Evolutionary conservation across 2,888 invertebrate genomes (phyloP).

Genomic region (Gnatocerus cornutus): DNA sequence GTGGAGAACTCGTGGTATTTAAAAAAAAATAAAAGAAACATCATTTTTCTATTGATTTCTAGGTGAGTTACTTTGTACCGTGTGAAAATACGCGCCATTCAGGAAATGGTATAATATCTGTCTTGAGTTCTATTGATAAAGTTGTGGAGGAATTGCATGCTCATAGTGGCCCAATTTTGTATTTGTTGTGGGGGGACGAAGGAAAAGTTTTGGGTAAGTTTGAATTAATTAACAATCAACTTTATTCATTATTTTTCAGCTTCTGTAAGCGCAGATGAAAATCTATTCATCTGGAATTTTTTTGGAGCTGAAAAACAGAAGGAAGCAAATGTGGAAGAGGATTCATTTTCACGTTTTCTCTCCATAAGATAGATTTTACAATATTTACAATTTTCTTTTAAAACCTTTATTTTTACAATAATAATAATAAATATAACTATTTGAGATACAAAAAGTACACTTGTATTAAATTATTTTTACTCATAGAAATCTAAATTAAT

Average conservation of each 20-base stretch:
- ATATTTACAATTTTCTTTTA: too few species aligned
- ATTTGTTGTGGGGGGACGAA: slow-evolving; percentile 25
- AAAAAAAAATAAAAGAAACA: background rate
- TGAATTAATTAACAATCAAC: too few species aligned
- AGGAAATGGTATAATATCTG: slow-evolving; percentile 8
- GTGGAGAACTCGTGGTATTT: slow-evolving; percentile 29
- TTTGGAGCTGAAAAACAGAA: slow-evolving; percentile 4
- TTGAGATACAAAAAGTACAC: too few species aligned
- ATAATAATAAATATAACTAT: too few species aligned
- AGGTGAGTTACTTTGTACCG: slow-evolving; percentile 23
- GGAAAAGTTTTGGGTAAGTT: slow-evolving; percentile 29
- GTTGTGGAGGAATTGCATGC: slow-evolving; percentile 19
- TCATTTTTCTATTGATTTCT: slow-evolving; percentile 1
- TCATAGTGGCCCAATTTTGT: slow-evolving; percentile 23
- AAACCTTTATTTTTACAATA: too few species aligned
- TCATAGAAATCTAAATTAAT: too few species aligned
- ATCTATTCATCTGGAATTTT: slow-evolving; percentile 29
- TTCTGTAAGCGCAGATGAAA: slow-evolving; percentile 24
- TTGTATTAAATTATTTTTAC: too few species aligned
- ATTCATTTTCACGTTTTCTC: too few species aligned
- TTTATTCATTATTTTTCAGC: slow-evolving; percentile 7
- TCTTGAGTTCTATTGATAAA: slow-evolving; percentile 6
- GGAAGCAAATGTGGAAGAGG: too few species aligned
- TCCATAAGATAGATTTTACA: too few species aligned
- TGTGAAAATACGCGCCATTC: background rate